phyloP scores from a whole-genome alignment of 64 coral and sea anemone genomes.

The Montipora cactus region DNA sequence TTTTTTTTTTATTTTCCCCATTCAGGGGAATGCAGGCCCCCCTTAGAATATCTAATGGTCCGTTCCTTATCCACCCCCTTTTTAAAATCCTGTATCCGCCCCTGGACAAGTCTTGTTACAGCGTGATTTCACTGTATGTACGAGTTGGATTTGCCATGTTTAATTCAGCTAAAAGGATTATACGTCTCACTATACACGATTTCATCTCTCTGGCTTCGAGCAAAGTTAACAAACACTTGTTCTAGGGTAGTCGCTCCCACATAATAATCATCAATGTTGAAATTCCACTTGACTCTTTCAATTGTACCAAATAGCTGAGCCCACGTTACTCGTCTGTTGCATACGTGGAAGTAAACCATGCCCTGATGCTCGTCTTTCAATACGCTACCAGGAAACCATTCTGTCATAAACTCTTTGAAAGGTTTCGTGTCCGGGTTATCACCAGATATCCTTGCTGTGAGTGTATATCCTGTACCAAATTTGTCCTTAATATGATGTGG shows the following conservation, averaged over 20 bases:
- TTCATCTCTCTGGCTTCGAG: conserved; percentile 78
- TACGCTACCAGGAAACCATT: conserved; percentile 83
- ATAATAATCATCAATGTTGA: conserved; percentile 86
- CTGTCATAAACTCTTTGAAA: conserved; percentile 86
- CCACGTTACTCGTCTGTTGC: conserved; percentile 74
- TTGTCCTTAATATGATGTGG: conserved; percentile 95
- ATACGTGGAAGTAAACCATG: conserved; percentile 93
- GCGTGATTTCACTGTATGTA: no score
- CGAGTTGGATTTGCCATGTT: no score
- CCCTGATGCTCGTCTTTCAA: conserved; percentile 94
- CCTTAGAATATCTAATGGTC: no score
- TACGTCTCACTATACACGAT: background rate
- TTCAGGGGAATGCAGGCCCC: no score
- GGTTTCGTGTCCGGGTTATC: conserved; percentile 36
- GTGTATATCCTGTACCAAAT: conserved; percentile 92
- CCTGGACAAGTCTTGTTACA: no score
- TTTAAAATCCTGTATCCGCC: no score
- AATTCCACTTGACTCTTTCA: conserved; percentile 64
- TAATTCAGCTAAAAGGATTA: no score
- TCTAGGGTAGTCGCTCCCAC: conserved; percentile 91
- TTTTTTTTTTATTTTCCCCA: no score
- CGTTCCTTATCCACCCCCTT: no score
- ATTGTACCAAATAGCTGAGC: conserved; percentile 87
- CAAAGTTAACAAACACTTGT: conserved; percentile 96
- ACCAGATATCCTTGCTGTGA: conserved; percentile 65